Conservation (phyloP, 1,140 invertebrate species). For the Zaprionus davidi region DNA sequence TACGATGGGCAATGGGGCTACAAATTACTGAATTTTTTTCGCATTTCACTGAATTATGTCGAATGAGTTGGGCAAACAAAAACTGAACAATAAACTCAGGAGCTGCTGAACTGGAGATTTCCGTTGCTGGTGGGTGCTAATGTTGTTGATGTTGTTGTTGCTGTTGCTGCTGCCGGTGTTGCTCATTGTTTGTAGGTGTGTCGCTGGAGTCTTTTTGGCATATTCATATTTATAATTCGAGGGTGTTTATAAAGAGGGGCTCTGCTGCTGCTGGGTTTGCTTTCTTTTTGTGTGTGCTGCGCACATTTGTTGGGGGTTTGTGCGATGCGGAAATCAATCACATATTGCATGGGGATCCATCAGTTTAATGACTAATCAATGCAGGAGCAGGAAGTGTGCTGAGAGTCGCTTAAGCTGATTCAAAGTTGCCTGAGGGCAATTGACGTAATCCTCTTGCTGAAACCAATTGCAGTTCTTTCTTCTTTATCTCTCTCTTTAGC, state of each 20-base stretch:
- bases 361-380: slow-evolving; percentile 37
- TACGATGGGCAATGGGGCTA: slow-evolving; percentile 61
- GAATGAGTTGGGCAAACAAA: slow-evolving; percentile 72
- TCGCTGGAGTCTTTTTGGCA: slow-evolving; percentile 13
- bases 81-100: slow-evolving; percentile 13
- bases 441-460: background rate
- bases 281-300: slow-evolving; percentile 52
- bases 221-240: slow-evolving; percentile 25
- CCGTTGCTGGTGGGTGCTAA: slow-evolving; percentile 17
- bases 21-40: slow-evolving; percentile 55
- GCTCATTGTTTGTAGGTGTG: slow-evolving; percentile 40
- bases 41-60: slow-evolving; percentile 62
- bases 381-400: slow-evolving; percentile 1
- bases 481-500: background rate
- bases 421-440: background rate
- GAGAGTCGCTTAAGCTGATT: background rate
- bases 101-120: slow-evolving; percentile 28
- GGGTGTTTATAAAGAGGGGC: slow-evolving; percentile 30
- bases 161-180: background rate
- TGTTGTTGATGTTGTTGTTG: background rate
- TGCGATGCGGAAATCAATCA: slow-evolving; percentile 61
- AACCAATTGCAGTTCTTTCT: background rate
- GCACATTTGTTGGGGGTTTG: background rate
- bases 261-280: slow-evolving; percentile 47
- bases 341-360: slow-evolving; percentile 1